Evolutionary conservation across 2,113 vertebrate genomes (phyloP).

Genomic region (Apodemus sylvaticus): DNA sequence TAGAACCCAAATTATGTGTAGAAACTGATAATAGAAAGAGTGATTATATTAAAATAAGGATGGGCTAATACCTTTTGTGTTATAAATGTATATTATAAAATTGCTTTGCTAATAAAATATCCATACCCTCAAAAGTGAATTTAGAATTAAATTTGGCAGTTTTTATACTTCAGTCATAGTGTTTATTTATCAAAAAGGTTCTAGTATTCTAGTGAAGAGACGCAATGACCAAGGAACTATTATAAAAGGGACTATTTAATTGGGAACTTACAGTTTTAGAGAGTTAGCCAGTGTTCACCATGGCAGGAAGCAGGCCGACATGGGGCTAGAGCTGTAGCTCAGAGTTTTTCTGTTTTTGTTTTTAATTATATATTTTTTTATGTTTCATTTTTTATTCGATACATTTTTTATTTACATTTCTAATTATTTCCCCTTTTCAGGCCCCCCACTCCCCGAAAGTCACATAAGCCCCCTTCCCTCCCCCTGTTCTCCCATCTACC

Average conservation of each 20-base stretch:
- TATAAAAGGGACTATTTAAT: neutral
- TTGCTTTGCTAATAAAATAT: neutral
- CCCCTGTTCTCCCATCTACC: too few species aligned
- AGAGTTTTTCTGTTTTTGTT: too few species aligned
- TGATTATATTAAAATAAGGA: conserved; percentile 37
- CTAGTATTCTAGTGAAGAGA: neutral
- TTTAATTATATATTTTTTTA: too few species aligned
- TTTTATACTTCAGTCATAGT: neutral
- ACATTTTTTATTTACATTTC: too few species aligned
- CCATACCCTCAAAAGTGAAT: neutral
- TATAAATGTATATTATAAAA: conserved; percentile 32
- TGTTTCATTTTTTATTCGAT: too few species aligned
- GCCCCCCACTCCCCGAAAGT: too few species aligned
- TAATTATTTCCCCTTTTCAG: too few species aligned
- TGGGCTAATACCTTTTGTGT: neutral
- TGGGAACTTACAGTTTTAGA: neutral
- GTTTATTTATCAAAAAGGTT: neutral
- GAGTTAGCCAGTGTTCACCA: neutral
- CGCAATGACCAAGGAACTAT: neutral
- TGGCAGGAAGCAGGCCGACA: neutral
- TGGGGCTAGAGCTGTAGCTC: neutral
- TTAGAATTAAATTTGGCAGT: neutral
- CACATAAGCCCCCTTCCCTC: too few species aligned
- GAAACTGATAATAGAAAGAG: neutral
- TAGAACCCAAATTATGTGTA: conserved; percentile 18